Evolutionary conservation across 2,797 vertebrate species (phyloP).

Genomic region (Notamacropus eugenii): DNA sequence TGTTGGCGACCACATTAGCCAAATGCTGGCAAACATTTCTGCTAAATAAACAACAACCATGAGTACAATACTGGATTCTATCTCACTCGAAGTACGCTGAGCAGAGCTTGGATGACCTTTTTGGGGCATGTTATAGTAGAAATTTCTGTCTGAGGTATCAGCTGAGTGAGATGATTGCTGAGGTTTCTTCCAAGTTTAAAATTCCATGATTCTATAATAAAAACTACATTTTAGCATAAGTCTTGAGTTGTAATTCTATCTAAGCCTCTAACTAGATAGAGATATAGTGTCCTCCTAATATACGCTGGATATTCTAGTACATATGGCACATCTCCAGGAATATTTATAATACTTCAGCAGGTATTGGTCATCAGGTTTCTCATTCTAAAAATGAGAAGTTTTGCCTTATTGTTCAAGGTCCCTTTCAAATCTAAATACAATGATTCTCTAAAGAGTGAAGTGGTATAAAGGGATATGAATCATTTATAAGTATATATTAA

Average conservation of each 20-base stretch:
- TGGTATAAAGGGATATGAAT: background rate
- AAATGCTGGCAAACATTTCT: background rate
- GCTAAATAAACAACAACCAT: background rate
- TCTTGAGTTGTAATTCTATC: background rate
- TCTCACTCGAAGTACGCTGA: background rate
- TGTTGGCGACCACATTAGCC: background rate
- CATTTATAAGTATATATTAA: background rate
- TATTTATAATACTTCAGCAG: background rate
- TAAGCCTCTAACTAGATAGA: background rate
- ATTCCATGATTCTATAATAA: background rate
- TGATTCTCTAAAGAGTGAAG: background rate
- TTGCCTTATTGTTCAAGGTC: background rate
- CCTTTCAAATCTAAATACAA: background rate
- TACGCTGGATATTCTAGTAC: background rate
- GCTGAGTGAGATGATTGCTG: background rate
- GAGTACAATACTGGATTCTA: background rate
- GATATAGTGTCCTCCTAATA: background rate
- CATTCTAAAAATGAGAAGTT: background rate
- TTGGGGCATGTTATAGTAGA: background rate
- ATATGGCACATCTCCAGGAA: background rate
- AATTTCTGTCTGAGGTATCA: background rate
- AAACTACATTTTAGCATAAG: background rate
- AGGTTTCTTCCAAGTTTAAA: background rate
- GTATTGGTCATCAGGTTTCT: background rate
- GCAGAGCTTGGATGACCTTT: background rate